Conservation (phyloP, 1,140 invertebrate species). For the Penaeus japonicus region DNA sequence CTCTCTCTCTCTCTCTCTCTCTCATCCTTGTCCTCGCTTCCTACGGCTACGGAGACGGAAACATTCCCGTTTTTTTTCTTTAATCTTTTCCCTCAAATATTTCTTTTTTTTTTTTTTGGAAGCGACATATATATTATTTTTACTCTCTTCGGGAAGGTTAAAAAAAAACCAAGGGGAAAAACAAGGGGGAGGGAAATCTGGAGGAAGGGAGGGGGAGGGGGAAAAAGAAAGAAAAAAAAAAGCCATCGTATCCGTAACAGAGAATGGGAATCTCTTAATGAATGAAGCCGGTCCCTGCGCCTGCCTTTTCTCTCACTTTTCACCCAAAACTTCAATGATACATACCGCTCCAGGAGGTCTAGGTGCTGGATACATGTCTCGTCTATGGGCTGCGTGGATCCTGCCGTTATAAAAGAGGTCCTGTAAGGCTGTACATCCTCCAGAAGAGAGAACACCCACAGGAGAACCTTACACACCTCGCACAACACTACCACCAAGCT, state of each 20-base stretch:
- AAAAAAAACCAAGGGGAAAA: too few relatives aligned
- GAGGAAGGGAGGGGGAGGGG: too few relatives aligned
- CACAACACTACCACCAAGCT: neutral
- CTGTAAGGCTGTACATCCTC: neutral
- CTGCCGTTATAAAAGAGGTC: slow-evolving; percentile 13
- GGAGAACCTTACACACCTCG: neutral
- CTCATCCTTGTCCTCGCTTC: too few relatives aligned
- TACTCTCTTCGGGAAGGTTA: too few relatives aligned
- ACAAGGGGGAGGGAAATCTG: too few relatives aligned
- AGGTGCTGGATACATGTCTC: slow-evolving; percentile 57
- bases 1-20: too few relatives aligned
- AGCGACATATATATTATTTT: too few relatives aligned
- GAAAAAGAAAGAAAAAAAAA: neutral
- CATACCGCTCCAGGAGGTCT: slow-evolving; percentile 60
- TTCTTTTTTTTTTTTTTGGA: too few relatives aligned
- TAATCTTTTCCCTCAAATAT: too few relatives aligned
- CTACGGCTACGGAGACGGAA: too few relatives aligned
- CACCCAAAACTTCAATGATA: slow-evolving; percentile 29
- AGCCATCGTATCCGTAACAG: neutral
- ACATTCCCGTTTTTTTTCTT: too few relatives aligned
- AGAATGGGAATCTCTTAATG: slow-evolving; percentile 14
- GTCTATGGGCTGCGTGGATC: slow-evolving; percentile 21
- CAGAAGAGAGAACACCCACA: neutral
- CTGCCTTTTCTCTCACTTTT: neutral
- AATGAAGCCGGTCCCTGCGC: slow-evolving; percentile 11